phyloP scores from a whole-genome alignment of 2,888 invertebrate genomes.

The Melanotus villosus region DNA sequence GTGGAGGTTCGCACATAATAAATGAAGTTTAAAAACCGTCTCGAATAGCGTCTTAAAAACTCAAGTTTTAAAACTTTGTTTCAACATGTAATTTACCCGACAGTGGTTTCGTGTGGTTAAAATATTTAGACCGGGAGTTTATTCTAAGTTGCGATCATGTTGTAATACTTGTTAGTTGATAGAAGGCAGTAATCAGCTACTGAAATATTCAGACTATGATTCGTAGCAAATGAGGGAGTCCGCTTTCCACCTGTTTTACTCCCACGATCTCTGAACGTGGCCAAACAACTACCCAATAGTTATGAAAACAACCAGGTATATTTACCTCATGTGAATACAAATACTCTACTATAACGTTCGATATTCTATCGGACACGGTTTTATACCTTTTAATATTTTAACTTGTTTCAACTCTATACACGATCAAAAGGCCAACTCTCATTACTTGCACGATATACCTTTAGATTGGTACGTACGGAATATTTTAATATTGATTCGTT shows the following conservation, averaged over 20 bases:
- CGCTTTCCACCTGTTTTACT: slow-evolving; percentile 38
- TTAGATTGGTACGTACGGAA: too few relatives aligned
- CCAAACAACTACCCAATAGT: slow-evolving; percentile 51
- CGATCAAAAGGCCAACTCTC: slow-evolving; percentile 31
- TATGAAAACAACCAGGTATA: slow-evolving; percentile 51
- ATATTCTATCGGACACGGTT: slow-evolving; percentile 26
- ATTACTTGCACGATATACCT: slow-evolving; percentile 29
- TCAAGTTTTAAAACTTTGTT: neutral
- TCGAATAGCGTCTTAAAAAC: neutral
- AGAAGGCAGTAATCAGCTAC: slow-evolving; percentile 41
- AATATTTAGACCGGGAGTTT: slow-evolving; percentile 35
- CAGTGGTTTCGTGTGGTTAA: slow-evolving; percentile 33
- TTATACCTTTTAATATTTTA: slow-evolving; percentile 32
- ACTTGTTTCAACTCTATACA: slow-evolving; percentile 27
- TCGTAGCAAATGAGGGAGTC: slow-evolving; percentile 34
- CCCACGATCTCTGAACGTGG: slow-evolving; percentile 51
- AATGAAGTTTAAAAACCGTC: neutral
- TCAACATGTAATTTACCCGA: slow-evolving; percentile 12
- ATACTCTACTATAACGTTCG: slow-evolving; percentile 42
- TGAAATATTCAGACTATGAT: slow-evolving; percentile 42
- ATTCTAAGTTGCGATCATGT: slow-evolving; percentile 38
- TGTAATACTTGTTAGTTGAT: slow-evolving; percentile 39
- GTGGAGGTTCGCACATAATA: neutral
- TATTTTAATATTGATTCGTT: too few relatives aligned
- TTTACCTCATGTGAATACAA: slow-evolving; percentile 53